Evolutionary conservation across 2,113 vertebrate genomes (phyloP).

Genomic region (Apaloderma vittatum): DNA sequence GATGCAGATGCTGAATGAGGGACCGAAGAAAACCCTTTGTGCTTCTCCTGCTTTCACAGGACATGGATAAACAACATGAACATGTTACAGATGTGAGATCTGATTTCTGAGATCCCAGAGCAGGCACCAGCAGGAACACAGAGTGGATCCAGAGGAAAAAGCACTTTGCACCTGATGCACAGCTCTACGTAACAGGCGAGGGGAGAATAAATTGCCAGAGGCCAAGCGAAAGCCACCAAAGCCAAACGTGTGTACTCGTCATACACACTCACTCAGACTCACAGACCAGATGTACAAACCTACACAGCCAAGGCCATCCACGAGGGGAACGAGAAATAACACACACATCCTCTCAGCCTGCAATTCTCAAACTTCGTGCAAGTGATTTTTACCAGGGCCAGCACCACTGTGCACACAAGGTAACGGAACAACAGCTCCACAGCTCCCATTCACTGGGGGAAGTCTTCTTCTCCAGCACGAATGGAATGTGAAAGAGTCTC

Average conservation of each 20-base stretch:
- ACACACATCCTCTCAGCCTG: neutral
- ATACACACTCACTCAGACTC: neutral
- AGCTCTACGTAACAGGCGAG: neutral
- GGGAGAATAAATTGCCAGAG: neutral
- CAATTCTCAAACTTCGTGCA: neutral
- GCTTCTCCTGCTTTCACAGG: neutral
- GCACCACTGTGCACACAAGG: neutral
- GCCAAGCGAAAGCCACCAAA: neutral
- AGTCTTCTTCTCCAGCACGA: neutral
- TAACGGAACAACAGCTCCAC: neutral
- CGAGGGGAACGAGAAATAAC: neutral
- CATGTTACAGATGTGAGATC: neutral
- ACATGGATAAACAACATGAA: neutral
- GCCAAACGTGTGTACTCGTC: neutral
- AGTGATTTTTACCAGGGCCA: neutral
- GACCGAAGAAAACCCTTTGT: neutral
- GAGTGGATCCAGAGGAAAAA: neutral
- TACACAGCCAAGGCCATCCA: neutral
- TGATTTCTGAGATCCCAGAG: neutral
- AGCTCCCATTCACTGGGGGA: neutral
- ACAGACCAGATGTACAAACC: neutral
- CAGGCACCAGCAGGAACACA: neutral
- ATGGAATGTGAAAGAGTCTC: neutral
- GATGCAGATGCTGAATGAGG: neutral
- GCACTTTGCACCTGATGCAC: rapidly evolving